phyloP scores from a whole-genome alignment of 2,888 invertebrate genomes.

The Tortrix viridana region DNA sequence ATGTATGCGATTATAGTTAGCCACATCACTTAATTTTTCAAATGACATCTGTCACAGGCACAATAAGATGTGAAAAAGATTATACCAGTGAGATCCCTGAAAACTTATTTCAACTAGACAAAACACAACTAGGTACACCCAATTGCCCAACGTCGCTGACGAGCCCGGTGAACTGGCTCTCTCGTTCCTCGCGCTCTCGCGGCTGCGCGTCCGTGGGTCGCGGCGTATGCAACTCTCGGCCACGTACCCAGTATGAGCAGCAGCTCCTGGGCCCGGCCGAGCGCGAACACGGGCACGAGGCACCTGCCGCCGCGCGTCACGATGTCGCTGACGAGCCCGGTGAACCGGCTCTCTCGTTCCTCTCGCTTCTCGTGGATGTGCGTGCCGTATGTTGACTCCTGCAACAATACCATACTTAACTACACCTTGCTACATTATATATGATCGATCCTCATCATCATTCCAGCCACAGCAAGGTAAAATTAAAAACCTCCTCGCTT shows the following conservation, averaged over 20 bases:
- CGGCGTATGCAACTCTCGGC: too few relatives aligned
- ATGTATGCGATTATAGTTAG: too few relatives aligned
- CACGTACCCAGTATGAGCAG: conserved; percentile 91
- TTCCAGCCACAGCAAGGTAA: too few relatives aligned
- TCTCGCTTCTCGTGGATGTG: conserved; percentile 99
- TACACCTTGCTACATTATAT: too few relatives aligned
- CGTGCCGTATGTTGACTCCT: conserved; percentile 99
- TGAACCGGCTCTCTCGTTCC: conserved; percentile 97
- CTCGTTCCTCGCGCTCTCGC: conserved; percentile 98
- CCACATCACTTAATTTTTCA: too few relatives aligned
- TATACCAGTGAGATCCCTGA: too few relatives aligned
- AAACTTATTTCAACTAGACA: too few relatives aligned
- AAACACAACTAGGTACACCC: too few relatives aligned
- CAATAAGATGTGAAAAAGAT: too few relatives aligned
- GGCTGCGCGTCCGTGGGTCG: conserved; percentile 99
- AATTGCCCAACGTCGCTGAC: conserved; percentile 99
- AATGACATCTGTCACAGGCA: too few relatives aligned
- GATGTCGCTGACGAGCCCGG: conserved; percentile 96
- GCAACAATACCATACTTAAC: conserved; percentile 10
- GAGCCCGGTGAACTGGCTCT: conserved; percentile 94
- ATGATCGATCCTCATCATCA: too few relatives aligned
- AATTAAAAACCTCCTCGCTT: too few relatives aligned
- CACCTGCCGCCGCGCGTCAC: conserved; percentile 98
- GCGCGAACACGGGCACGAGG: conserved; percentile 98
- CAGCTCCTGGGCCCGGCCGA: conserved; percentile 98